Conservation (phyloP, 2,113 vertebrate species). For the Naja naja region DNA sequence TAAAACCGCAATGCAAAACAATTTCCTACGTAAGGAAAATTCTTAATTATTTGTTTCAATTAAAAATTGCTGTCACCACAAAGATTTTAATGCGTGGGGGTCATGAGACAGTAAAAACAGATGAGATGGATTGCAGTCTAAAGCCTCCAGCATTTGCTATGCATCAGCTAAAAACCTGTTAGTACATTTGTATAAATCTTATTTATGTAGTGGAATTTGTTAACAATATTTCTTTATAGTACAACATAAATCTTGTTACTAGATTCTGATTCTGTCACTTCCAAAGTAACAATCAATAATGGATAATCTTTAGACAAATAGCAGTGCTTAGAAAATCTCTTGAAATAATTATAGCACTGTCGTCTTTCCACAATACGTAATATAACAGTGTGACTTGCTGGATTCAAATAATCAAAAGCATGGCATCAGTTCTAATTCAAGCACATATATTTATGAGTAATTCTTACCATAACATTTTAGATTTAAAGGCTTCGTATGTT, state of each 20-base stretch:
- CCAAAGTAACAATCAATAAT: constrained; percentile 65
- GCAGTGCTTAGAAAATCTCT: constrained; percentile 59
- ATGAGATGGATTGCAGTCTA: constrained; percentile 55
- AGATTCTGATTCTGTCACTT: constrained; percentile 64
- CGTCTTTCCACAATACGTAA: constrained; percentile 50
- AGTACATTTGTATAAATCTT: constrained; percentile 56
- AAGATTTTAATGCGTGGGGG: constrained; percentile 56
- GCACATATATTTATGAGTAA: constrained; percentile 56
- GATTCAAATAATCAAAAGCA: constrained; percentile 58
- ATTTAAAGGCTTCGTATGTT: constrained; percentile 53
- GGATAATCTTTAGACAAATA: constrained; percentile 61
- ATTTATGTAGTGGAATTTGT: constrained; percentile 37
- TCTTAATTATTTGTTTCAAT: constrained; percentile 19
- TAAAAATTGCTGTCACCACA: constrained; percentile 51
- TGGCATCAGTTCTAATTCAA: constrained; percentile 56
- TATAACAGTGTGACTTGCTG: constrained; percentile 55
- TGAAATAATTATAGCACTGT: constrained; percentile 61
- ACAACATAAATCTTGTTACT: constrained; percentile 57
- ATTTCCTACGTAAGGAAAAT: too few relatives aligned
- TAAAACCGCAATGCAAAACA: background rate
- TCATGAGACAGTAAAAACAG: constrained; percentile 55
- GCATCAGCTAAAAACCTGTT: constrained; percentile 62
- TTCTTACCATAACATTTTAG: constrained; percentile 53
- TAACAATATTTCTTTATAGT: constrained; percentile 46
- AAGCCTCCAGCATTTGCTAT: constrained; percentile 62